Evolutionary conservation across 2,888 invertebrate species (phyloP).

Genomic region (Folsomia manolachei): DNA sequence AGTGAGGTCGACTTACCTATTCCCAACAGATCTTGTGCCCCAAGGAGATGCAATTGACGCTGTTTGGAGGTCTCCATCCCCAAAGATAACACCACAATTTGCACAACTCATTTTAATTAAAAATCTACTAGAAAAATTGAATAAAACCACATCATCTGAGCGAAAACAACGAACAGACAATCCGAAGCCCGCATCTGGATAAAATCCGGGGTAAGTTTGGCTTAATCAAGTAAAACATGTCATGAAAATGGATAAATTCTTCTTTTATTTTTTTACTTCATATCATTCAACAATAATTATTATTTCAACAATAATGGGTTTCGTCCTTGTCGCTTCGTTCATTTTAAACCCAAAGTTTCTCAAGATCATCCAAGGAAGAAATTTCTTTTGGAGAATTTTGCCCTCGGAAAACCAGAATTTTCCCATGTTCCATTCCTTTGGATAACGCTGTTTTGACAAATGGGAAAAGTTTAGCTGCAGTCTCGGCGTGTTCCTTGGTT

Average conservation of each 20-base stretch:
- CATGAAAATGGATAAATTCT: too few relatives aligned
- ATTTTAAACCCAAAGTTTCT: background rate
- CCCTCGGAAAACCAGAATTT: background rate
- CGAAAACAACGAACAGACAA: too few relatives aligned
- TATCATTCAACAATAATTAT: too few relatives aligned
- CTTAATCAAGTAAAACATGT: too few relatives aligned
- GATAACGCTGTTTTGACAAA: background rate
- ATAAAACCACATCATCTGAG: too few relatives aligned
- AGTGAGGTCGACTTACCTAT: too few relatives aligned
- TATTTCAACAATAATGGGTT: too few relatives aligned
- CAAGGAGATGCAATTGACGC: background rate
- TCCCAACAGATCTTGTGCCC: background rate
- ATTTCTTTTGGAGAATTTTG: background rate
- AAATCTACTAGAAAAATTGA: too few relatives aligned
- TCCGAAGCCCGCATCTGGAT: too few relatives aligned
- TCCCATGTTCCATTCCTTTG: background rate
- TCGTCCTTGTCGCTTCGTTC: too few relatives aligned
- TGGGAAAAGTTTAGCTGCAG: background rate
- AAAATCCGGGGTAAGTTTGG: too few relatives aligned
- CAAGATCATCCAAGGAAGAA: background rate
- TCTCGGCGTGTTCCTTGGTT: background rate
- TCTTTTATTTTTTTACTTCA: too few relatives aligned
- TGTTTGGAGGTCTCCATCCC: background rate
- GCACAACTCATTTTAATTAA: slow-evolving; percentile 3
- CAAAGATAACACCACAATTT: background rate